Conservation (phyloP, 2,888 invertebrate species). For the Agrenia bidenticulata region DNA sequence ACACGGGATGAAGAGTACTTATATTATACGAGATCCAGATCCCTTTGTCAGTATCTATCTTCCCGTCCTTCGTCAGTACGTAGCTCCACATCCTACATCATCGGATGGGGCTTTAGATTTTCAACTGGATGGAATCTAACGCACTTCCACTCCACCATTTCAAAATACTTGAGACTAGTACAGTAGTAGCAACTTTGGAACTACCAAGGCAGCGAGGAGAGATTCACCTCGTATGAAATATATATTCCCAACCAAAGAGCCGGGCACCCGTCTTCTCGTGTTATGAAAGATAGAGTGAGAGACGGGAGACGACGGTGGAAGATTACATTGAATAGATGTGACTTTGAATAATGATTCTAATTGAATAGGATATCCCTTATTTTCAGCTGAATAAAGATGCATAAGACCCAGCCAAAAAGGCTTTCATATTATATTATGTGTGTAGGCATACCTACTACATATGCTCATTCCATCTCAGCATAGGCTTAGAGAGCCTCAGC, state of each 20-base stretch:
- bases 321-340: conserved; percentile 41
- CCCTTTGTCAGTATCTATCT: no score
- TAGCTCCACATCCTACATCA: no score
- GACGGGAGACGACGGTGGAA: conserved; percentile 23
- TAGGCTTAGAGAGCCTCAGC: no score
- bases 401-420: not conserved
- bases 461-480: no score
- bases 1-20: not conserved
- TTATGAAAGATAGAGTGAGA: conserved; percentile 31
- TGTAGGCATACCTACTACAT: no score
- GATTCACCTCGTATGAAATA: not conserved
- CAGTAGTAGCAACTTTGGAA: not conserved
- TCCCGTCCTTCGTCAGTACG: no score
- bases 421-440: no score
- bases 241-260: not conserved
- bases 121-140: no score
- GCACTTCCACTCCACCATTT: no score
- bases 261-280: conserved; percentile 5
- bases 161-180: not conserved
- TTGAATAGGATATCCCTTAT: conserved; percentile 41
- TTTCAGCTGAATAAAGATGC: conserved; percentile 23
- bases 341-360: conserved; percentile 43
- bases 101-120: no score
- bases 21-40: not conserved
- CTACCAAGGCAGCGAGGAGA: not conserved